Percentiles rank a stretch among this genome's conserved stretches.
phyloP scores from a whole-genome alignment of 2,888 invertebrate species.

The Malacosoma neustria region DNA sequence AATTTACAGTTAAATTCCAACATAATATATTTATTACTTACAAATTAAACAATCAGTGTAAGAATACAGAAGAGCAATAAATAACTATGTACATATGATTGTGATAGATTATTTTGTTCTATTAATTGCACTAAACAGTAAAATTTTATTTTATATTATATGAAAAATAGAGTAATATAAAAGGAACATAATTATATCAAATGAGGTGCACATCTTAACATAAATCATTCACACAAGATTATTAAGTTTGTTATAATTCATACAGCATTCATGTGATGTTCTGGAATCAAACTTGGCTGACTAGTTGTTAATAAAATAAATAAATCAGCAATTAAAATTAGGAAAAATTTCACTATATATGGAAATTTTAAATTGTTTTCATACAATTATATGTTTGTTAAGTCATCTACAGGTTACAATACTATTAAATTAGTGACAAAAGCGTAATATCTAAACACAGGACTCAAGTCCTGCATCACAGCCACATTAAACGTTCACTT shows the following conservation, averaged over 20 bases:
- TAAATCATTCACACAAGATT: conserved; percentile 8
- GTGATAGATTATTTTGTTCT: conserved; percentile 9
- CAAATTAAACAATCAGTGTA: conserved; percentile 42
- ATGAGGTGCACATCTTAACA: conserved; percentile 4
- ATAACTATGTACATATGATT: conserved; percentile 38
- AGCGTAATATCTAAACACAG: conserved; percentile 60
- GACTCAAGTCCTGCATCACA: conserved; percentile 59
- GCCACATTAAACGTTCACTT: conserved; percentile 66
- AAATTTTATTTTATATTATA: background rate
- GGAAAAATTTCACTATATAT: conserved; percentile 15
- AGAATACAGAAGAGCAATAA: conserved; percentile 38
- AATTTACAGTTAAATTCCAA: conserved; percentile 62
- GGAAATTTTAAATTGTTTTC: conserved; percentile 9
- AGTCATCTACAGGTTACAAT: background rate
- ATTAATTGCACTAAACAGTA: conserved; percentile 1
- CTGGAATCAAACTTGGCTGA: conserved; percentile 1
- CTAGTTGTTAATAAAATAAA: conserved; percentile 5
- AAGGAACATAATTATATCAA: conserved; percentile 5
- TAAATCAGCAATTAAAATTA: conserved; percentile 6
- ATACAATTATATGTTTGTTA: conserved; percentile 7
- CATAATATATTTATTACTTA: conserved; percentile 61
- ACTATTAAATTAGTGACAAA: conserved; percentile 56
- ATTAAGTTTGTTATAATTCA: conserved; percentile 2
- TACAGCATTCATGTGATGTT: conserved; percentile 5
- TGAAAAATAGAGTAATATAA: conserved; percentile 7